Evolutionary conservation across 2,113 vertebrate species (phyloP).

Genomic region (Dasyurus viverrinus): DNA sequence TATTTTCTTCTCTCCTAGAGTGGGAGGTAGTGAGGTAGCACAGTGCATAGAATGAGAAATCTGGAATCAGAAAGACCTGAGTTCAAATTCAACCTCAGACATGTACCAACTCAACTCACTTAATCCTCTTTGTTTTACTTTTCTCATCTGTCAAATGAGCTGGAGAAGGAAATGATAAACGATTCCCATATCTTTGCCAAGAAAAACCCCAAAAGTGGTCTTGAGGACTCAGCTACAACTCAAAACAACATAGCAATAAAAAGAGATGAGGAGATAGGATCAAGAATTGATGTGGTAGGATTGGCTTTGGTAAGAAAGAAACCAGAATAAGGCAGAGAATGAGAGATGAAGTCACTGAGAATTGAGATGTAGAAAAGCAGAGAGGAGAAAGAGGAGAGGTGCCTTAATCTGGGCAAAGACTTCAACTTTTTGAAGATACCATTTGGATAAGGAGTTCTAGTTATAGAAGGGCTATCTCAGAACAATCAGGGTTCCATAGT

Average conservation of each 20-base stretch:
- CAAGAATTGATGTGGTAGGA: not conserved
- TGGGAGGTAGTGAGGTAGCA: not conserved
- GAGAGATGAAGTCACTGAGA: not conserved
- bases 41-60: not conserved
- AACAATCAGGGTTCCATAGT: too few relatives aligned
- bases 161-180: not conserved
- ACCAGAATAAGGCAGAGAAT: not conserved
- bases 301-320: not conserved
- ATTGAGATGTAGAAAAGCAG: not conserved
- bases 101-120: not conserved
- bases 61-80: not conserved
- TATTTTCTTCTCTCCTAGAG: not conserved
- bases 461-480: too few relatives aligned
- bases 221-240: not conserved
- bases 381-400: not conserved
- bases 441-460: too few relatives aligned
- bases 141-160: not conserved
- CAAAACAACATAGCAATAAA: not conserved
- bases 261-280: not conserved
- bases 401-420: too few relatives aligned
- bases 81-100: not conserved
- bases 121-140: not conserved
- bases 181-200: not conserved
- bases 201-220: not conserved
- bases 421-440: too few relatives aligned